Base-by-base conservation (phyloP, 2,113 vertebrate genomes). In the Pristiophorus japonicus region DNA sequence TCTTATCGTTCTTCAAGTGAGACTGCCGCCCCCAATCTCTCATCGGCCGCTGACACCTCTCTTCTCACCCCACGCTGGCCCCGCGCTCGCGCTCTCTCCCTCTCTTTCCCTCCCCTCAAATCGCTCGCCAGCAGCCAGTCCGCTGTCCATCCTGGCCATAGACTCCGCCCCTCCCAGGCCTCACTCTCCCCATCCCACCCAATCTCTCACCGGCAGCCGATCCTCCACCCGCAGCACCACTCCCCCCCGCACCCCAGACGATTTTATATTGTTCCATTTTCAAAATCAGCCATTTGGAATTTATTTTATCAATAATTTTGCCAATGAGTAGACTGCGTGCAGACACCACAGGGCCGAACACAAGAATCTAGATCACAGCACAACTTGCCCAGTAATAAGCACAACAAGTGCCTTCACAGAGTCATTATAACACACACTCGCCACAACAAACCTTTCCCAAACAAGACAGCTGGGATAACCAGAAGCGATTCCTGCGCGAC, bases 401-500 rank as follows among this genome's bases (percentile, higher is more conserved):
- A 95, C 8, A 51, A 51, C 20, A 87, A 47, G 51, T 51, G 7
- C 27, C 42, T 24, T 87, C 47, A n/a, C n/a, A 47, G 3, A 11
- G 45, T 88, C 7, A 10, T 24, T 11, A 47, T 2, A 38, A 65
- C 27, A 45, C n/a, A 24, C 16, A 45, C 7, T 20, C 8, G 30
- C 10, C 14, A 3, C 2, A 14, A 90, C 78, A 95, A 51, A 99
- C 99, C 98, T 99, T 99, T 95, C 99, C 99, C 95, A 99, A 97
- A 96, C 99, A 99, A 96, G 99, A 99, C 30, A 99, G 98, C 97
- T 99, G 99, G 0, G 99, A 99, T 96, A 99, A 99, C 99, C 99
- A 99, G 97, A 99, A 99, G 47, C 99, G 98, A 96, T 99, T 98
- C 95, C 99, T 97, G 0, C 99, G 98, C 1, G 99, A 99, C 4